Base-by-base conservation (phyloP, 2,797 vertebrate genomes). In the Centroberyx gerrardi region DNA sequence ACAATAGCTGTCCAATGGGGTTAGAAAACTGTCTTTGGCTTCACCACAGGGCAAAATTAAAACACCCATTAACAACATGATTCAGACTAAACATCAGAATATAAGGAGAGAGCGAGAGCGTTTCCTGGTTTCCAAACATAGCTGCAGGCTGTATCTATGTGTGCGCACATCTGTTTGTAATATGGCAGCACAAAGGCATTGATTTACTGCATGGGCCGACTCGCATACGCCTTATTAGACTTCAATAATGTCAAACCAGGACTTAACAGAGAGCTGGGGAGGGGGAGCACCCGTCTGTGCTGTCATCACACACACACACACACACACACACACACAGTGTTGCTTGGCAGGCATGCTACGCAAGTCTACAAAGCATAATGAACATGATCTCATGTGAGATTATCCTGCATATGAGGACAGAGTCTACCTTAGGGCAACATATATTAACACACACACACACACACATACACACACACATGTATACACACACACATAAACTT, bases 121-220 rank as follows among this genome's bases (percentile, higher is more conserved):
- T 59, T 76, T 67, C 62, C 74, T 67, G 72, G 65, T 53, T 76
- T 82, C 80, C 51, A 74, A 81, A 85, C 72, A 74, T 72, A 80
- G 78, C 90, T 84, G 80, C 76, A 74, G 78, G 81, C 80, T 83
- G 67, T 49, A 64, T 79, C 80, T 75, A 80, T 44, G 56, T 1
- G 17, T 2, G 44, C 0, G 13, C 64, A 87, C 84, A 91, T 92
- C 84, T 93, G 89, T 75, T 86, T 83, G 81, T 81, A 83, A 92
- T 90, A 84, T 74, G 73, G 78, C 80, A 67, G 79, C 78, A 85
- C 70, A 78, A 86, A 76, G 68, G 78, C 82, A 88, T 71, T 86
- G 86, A 91, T 87, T 89, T 85, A 88, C 66, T 51, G 64, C 86
- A 76, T 62, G 67, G 79, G 70, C 81, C 53, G 71, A 87, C 81